Evolutionary conservation across 2,113 vertebrate species (phyloP).

Genomic region (Cololabis saira): DNA sequence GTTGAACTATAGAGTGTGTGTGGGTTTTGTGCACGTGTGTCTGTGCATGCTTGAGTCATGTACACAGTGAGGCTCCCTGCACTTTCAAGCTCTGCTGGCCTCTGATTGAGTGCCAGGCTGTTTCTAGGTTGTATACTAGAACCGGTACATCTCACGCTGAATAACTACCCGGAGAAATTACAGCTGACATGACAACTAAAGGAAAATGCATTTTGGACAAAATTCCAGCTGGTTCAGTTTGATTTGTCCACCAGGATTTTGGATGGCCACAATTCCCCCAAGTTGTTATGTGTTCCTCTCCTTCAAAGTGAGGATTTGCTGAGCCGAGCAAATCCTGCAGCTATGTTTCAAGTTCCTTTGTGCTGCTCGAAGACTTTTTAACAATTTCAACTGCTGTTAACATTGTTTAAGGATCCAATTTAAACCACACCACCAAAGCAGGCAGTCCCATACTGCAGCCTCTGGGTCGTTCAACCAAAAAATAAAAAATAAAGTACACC

Average conservation of each 20-base stretch:
- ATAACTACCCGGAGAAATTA: slow-evolving; percentile 62
- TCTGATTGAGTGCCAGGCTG: slow-evolving; percentile 33
- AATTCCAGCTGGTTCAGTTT: slow-evolving; percentile 14
- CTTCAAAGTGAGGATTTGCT: slow-evolving; percentile 39
- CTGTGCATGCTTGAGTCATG: slow-evolving; percentile 7
- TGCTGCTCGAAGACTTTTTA: no score
- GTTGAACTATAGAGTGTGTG: not conserved
- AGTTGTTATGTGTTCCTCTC: slow-evolving; percentile 40
- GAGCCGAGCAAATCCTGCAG: slow-evolving; percentile 52
- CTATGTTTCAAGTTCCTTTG: slow-evolving; percentile 45
- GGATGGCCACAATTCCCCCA: slow-evolving; percentile 52
- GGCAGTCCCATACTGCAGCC: no score
- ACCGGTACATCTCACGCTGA: slow-evolving; percentile 58
- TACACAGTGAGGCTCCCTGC: slow-evolving; percentile 1
- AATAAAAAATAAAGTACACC: no score
- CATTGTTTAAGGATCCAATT: no score
- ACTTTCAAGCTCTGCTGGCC: slow-evolving; percentile 37
- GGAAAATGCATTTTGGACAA: slow-evolving; percentile 16
- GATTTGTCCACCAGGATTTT: slow-evolving; percentile 23
- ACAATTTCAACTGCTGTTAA: no score
- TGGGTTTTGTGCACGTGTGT: no score
- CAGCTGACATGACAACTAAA: slow-evolving; percentile 63
- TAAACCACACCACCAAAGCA: no score
- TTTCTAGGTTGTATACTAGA: slow-evolving; percentile 35
- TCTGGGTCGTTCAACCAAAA: no score